These are phyloP conservation scores for Tenebrio molitor DNA, from an alignment of 1,140 invertebrate genomes.

Conservation along the genomic window DNA sequence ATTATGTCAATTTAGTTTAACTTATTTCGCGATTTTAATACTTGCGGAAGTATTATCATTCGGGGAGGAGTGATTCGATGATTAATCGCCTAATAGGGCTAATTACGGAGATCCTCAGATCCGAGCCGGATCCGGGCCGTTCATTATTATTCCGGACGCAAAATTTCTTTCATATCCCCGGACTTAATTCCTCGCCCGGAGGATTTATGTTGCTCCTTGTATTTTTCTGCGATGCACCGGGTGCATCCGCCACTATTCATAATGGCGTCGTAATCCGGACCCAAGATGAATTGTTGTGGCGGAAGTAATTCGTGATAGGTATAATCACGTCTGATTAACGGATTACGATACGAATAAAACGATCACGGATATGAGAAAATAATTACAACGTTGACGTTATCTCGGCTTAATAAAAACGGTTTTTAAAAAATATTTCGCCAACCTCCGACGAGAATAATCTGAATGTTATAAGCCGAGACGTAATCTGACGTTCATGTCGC, in stretches of 20 bases:
- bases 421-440: conserved; percentile 21
- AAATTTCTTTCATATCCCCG: no score
- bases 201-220: no score
- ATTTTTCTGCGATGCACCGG: no score
- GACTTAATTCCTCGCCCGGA: no score
- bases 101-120: not conserved
- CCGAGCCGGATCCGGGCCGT: no score
- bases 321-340: conserved; percentile 6
- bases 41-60: conserved; percentile 8
- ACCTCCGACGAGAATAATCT: conserved; percentile 32
- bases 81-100: conserved; percentile 15
- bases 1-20: conserved; percentile 33
- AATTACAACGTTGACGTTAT: conserved; percentile 21
- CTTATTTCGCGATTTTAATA: conserved; percentile 28
- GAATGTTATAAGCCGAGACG: conserved; percentile 32
- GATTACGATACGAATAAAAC: conserved; percentile 1
- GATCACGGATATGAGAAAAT: conserved; percentile 8
- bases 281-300: not conserved
- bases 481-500: conserved; percentile 39
- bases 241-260: no score
- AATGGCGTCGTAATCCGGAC: no score
- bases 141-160: not conserved
- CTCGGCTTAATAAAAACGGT: conserved; percentile 15
- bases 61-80: not conserved
- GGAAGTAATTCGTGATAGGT: conserved; percentile 4